Evolutionary conservation across 2,888 invertebrate genomes (phyloP).

Genomic region (Hydrotaea cyrtoneurina): DNA sequence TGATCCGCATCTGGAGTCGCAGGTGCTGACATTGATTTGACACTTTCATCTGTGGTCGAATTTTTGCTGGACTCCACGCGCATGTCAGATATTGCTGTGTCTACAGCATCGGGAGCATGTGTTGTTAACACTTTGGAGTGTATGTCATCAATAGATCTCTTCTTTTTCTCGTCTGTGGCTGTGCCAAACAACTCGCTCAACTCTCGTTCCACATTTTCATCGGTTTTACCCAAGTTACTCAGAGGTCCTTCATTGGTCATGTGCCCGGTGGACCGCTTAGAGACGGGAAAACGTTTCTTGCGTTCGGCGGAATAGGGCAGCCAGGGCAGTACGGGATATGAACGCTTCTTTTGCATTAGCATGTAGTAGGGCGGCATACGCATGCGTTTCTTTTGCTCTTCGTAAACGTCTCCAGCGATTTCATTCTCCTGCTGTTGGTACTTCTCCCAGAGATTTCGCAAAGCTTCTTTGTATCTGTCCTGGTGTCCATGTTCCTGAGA

Average conservation of each 20-base stretch:
- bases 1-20: slow-evolving; percentile 66
- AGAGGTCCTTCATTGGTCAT: slow-evolving; percentile 74
- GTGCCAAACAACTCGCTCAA: slow-evolving; percentile 85
- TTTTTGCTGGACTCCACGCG: slow-evolving; percentile 70
- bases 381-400: slow-evolving; percentile 77
- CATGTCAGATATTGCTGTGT: slow-evolving; percentile 71
- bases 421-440: slow-evolving; percentile 79
- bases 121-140: slow-evolving; percentile 64
- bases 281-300: slow-evolving; percentile 85
- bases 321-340: slow-evolving; percentile 80
- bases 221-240: slow-evolving; percentile 82
- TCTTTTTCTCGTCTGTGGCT: slow-evolving; percentile 81
- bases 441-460: slow-evolving; percentile 79
- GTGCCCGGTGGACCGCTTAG: slow-evolving; percentile 85
- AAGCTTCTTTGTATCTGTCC: slow-evolving; percentile 77
- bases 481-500: slow-evolving; percentile 78
- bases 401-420: slow-evolving; percentile 76
- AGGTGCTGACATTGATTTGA: slow-evolving; percentile 22
- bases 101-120: slow-evolving; percentile 59
- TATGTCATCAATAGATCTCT: slow-evolving; percentile 80
- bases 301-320: slow-evolving; percentile 78
- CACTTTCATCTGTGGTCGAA: slow-evolving; percentile 44
- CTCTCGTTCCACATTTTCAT: slow-evolving; percentile 87
- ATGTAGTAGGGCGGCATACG: slow-evolving; percentile 77
- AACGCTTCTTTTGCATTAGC: slow-evolving; percentile 79